Evolutionary conservation across 2,888 invertebrate genomes (phyloP).

Genomic region (Drosophila tanythrix): DNA sequence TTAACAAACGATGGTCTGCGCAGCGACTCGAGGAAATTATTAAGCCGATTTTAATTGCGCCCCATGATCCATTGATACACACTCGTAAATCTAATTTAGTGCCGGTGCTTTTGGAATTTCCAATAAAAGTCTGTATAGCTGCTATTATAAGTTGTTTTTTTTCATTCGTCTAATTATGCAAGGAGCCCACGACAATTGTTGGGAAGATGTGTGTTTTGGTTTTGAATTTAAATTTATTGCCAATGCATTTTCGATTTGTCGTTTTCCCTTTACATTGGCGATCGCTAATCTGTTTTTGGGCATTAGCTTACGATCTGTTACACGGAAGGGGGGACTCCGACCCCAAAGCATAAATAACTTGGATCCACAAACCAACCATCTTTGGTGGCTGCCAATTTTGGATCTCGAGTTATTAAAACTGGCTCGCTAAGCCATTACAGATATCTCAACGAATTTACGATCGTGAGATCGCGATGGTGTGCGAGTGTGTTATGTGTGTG

Average conservation of each 20-base stretch:
- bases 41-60: slow-evolving; percentile 82
- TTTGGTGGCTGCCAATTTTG: slow-evolving; percentile 64
- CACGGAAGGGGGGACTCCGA: not conserved
- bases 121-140: slow-evolving; percentile 1
- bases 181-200: slow-evolving; percentile 58
- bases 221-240: slow-evolving; percentile 73
- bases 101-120: slow-evolving; percentile 35
- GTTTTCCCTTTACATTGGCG: slow-evolving; percentile 33
- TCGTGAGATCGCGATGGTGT: slow-evolving; percentile 32
- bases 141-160: slow-evolving; percentile 6
- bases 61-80: slow-evolving; percentile 71
- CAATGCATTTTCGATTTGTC: slow-evolving; percentile 62
- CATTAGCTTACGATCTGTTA: slow-evolving; percentile 34
- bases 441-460: slow-evolving; percentile 46
- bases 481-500: not conserved
- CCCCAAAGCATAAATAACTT: slow-evolving; percentile 44
- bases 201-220: slow-evolving; percentile 30
- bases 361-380: slow-evolving; percentile 32
- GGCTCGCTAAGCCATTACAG: slow-evolving; percentile 57
- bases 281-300: slow-evolving; percentile 49
- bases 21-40: slow-evolving; percentile 55
- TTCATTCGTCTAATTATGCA: slow-evolving; percentile 66
- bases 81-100: slow-evolving; percentile 83
- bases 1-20: slow-evolving; percentile 12
- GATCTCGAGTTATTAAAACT: slow-evolving; percentile 56